phyloP scores from a whole-genome alignment of 1,140 invertebrate species.

The Tetramorium simillimum region DNA sequence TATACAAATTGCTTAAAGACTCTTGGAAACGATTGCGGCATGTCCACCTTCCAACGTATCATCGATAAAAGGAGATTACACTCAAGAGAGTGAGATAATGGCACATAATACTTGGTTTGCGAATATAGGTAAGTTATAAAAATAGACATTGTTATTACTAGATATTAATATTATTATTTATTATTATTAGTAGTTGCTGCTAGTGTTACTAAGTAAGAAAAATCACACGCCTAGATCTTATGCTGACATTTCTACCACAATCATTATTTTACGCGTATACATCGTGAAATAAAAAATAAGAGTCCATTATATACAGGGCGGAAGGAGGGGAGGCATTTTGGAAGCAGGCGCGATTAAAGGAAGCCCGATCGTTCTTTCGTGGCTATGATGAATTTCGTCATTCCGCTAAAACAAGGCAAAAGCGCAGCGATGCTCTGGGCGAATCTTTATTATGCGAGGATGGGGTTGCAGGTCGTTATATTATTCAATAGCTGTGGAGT shows the following conservation, averaged over 20 bases:
- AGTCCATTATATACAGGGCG: not conserved
- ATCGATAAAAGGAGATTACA: slow-evolving; percentile 19
- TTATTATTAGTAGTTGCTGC: not conserved
- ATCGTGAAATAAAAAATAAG: not conserved
- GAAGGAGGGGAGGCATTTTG: not conserved
- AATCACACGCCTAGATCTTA: not conserved
- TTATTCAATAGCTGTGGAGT: slow-evolving; percentile 77
- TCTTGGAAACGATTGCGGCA: slow-evolving; percentile 30
- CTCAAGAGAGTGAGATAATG: slow-evolving; percentile 10
- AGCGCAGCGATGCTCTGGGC: slow-evolving; percentile 70
- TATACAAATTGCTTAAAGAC: slow-evolving; percentile 64
- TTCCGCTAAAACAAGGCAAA: slow-evolving; percentile 73
- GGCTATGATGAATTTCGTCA: slow-evolving; percentile 70
- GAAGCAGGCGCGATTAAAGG: slow-evolving; percentile 32
- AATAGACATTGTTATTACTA: not conserved
- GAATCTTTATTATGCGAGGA: slow-evolving; percentile 76
- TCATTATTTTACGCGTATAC: not conserved
- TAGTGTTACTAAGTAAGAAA: not conserved
- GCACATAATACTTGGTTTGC: not conserved
- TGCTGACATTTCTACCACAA: not conserved
- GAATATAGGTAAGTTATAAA: not conserved
- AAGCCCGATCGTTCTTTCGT: slow-evolving; percentile 61
- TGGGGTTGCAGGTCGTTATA: slow-evolving; percentile 75
- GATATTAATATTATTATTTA: not conserved
- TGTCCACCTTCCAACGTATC: not conserved